Evolutionary conservation across 2,888 invertebrate species (phyloP).

Genomic region (Epiblema foenella): DNA sequence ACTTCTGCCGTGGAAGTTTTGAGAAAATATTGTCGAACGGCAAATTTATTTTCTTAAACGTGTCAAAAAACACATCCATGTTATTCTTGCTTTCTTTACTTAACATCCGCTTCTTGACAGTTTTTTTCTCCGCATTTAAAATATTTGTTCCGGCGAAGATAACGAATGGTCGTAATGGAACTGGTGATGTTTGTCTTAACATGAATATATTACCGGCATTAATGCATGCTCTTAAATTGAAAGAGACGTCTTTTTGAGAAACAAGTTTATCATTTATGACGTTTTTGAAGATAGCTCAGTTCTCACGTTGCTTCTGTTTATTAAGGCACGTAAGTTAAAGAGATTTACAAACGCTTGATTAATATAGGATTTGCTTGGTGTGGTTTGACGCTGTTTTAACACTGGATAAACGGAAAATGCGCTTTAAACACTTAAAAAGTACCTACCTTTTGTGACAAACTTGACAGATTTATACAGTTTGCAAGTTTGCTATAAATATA

Average conservation of each 20-base stretch:
- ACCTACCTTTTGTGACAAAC: background rate
- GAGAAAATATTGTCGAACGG: background rate
- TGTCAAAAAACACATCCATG: background rate
- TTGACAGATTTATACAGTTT: background rate
- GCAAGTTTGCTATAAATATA: no score
- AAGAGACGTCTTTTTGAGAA: background rate
- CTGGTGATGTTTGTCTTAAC: conserved; percentile 31
- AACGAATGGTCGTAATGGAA: conserved; percentile 33
- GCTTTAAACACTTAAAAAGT: background rate
- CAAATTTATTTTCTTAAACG: background rate
- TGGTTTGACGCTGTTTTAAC: background rate
- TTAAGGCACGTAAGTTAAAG: background rate
- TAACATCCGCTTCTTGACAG: conserved; percentile 4
- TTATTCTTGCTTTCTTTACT: conserved; percentile 7
- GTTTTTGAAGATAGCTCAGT: background rate
- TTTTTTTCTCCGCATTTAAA: conserved; percentile 24
- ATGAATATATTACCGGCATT: conserved; percentile 23
- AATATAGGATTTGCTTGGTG: background rate
- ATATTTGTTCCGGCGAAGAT: conserved; percentile 38
- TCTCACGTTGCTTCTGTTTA: conserved; percentile 6
- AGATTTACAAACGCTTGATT: background rate
- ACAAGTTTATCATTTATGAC: background rate
- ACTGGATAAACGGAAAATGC: background rate
- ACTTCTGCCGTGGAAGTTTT: background rate
- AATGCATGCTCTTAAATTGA: conserved; percentile 1